Base-by-base conservation (phyloP, 2,797 vertebrate genomes). In the Emydoidea blandingii region DNA sequence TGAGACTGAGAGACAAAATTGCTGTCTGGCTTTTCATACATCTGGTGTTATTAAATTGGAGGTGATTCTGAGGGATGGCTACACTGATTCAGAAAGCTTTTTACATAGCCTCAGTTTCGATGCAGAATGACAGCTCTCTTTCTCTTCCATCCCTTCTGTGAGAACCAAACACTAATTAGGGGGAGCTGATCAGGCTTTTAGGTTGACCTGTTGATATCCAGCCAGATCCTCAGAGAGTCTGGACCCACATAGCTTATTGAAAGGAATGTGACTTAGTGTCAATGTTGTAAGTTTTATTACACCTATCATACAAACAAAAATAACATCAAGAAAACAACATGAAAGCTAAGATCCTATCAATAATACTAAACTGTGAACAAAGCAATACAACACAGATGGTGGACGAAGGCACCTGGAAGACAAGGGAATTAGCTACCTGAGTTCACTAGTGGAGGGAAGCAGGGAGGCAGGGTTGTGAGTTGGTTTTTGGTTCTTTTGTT, bases 31-130 rank as follows among this genome's bases (percentile, higher is more conserved):
- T 96, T 96, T 95, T 93, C 92, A 87, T 86, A 82, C 86, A 78
- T 92, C 15, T 2, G 78, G 47, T 95, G 68, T 86, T 93, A 81
- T 86, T 94, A 88, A 96, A 96, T 94, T 88, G 86, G 68, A 97
- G 95, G 65, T 83, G 89, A 89, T 80, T 94, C 92, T 89, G 68
- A 92, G 83, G 89, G 89, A 85, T 87, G 91, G 29, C 29, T 87
- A 34, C 81, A 76, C 3, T 81, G 85, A 92, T 87, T 85, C 76
- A 80, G 83, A 91, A 89, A 83, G 85, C 29, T 91, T 91, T 96
- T 94, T 79, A 79, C 85, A 49, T 56, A 87, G 86, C 47, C 29
- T 79, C 53, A 52, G n/a, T 81, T 79, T 83, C 10, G 5, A 23
- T 59, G 52, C 84, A 53, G 37, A 83, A 59, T 41, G 37, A 81